phyloP scores from a whole-genome alignment of 2,113 vertebrate genomes.

The Scolopax mira region DNA sequence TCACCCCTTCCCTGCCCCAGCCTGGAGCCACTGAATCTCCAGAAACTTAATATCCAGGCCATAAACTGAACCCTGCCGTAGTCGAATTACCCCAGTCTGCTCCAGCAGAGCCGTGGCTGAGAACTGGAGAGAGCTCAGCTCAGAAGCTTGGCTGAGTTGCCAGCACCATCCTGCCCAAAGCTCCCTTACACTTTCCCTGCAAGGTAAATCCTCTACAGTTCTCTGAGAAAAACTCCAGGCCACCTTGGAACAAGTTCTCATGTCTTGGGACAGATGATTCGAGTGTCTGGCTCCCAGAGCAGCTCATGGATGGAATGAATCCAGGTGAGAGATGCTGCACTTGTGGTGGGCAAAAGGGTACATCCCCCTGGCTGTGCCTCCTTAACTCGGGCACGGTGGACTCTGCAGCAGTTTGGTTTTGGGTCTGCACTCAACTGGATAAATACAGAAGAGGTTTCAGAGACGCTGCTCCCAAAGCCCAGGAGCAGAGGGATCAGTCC shows the following conservation, averaged over 20 bases:
- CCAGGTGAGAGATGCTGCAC: neutral
- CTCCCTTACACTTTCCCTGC: neutral
- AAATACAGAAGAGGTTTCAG: neutral
- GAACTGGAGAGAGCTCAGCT: neutral
- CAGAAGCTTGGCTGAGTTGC: neutral
- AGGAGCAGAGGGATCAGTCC: neutral
- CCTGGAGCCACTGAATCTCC: neutral
- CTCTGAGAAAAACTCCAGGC: neutral
- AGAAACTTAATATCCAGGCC: neutral
- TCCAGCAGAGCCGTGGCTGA: neutral
- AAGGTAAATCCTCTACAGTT: neutral
- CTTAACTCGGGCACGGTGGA: accelerated
- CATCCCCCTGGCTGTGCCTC: neutral
- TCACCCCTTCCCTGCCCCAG: neutral
- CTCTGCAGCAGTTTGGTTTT: neutral
- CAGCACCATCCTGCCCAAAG: neutral
- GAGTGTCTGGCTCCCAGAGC: neutral
- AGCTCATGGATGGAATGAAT: accelerated
- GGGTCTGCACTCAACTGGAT: neutral
- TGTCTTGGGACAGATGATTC: neutral
- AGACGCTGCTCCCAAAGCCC: neutral
- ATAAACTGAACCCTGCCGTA: neutral
- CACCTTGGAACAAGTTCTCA: neutral
- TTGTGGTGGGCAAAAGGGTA: neutral
- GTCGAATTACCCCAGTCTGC: neutral